Evolutionary conservation across 2,797 vertebrate genomes (phyloP).

Genomic region (Microctenopoma steveboyesi): DNA sequence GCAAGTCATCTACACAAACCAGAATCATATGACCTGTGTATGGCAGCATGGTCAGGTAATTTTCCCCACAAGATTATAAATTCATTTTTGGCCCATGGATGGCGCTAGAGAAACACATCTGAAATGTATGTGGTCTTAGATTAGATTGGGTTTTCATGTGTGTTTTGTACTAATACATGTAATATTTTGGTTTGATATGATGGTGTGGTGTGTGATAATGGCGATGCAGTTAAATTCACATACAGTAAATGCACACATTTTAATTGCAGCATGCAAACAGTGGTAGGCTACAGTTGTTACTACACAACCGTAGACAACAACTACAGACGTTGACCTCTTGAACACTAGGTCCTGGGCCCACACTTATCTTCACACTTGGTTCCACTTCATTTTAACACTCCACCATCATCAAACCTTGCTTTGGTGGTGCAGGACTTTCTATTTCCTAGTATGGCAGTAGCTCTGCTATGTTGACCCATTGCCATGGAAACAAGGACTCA

Average conservation of each 20-base stretch:
- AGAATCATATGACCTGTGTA: no score
- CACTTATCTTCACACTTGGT: constrained; percentile 66
- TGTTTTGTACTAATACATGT: no score
- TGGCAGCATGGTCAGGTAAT: no score
- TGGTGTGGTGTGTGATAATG: no score
- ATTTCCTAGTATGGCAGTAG: constrained; percentile 73
- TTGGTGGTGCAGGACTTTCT: constrained; percentile 39
- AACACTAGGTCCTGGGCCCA: constrained; percentile 20
- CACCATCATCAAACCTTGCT: constrained; percentile 46
- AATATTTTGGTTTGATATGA: no score
- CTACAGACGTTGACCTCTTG: background rate
- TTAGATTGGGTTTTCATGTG: no score
- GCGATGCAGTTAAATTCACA: no score
- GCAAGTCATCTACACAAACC: no score
- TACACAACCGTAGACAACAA: background rate
- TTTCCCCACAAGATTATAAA: background rate
- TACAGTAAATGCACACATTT: no score
- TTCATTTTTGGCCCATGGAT: background rate
- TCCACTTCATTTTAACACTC: constrained; percentile 56
- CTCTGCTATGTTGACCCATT: constrained; percentile 39
- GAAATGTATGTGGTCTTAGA: no score
- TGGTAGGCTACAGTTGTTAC: background rate
- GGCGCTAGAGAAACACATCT: background rate
- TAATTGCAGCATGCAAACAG: no score
- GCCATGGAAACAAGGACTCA: constrained; percentile 61